phyloP scores from a whole-genome alignment of 2,797 vertebrate genomes.

The Hybognathus amarus region DNA sequence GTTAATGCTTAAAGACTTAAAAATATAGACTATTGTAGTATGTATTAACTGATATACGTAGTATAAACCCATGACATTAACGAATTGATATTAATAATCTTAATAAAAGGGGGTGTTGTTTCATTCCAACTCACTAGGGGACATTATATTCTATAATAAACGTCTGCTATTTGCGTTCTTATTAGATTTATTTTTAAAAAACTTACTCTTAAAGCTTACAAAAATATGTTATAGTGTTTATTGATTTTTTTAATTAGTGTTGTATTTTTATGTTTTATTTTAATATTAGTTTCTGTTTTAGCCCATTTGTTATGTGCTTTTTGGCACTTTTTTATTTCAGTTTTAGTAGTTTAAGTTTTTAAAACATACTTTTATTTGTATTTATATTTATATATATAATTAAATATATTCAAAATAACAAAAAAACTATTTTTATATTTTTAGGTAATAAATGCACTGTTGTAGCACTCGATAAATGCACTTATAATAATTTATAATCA shows the following conservation, averaged over 20 bases:
- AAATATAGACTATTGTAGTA: not conserved
- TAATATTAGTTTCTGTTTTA: not conserved
- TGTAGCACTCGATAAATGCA: not conserved
- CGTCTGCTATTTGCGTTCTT: not conserved
- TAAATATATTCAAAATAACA: not conserved
- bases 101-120: not conserved
- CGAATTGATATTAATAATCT: not conserved
- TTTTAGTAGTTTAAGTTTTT: not conserved
- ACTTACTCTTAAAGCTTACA: not conserved
- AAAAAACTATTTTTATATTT: not conserved
- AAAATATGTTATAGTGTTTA: not conserved
- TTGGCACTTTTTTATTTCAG: not conserved
- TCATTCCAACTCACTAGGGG: not conserved
- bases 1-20: not conserved
- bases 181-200: not conserved
- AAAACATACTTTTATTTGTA: not conserved
- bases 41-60: not conserved
- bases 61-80: not conserved
- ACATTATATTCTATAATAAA: conserved; percentile 32
- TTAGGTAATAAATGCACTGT: not conserved
- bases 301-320: not conserved
- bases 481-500: not conserved
- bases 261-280: not conserved
- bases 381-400: not conserved
- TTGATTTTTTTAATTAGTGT: not conserved